Base-by-base conservation (phyloP, 2,113 vertebrate species). In the Pseudorhombus dupliciocellatus region DNA sequence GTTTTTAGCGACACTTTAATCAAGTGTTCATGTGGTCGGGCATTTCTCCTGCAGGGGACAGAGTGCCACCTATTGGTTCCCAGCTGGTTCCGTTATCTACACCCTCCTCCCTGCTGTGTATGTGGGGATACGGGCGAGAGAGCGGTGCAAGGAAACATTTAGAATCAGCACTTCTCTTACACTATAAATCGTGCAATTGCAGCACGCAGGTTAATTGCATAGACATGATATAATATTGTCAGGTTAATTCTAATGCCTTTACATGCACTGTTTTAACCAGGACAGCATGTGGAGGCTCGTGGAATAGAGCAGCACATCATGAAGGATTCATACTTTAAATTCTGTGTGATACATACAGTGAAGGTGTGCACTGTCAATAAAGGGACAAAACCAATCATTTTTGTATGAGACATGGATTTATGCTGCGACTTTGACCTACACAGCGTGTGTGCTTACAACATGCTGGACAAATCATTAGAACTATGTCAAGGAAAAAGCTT, bases 391-490 rank as follows among this genome's bases (percentile, higher is more conserved):
- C 67, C 56, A 69, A 70, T 82, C 3, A 18, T 69, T 80, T 73
- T 78, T 77, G 53, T 58, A 71, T 77, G 68, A 75, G 72, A 79
- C 70, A 58, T 40, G 21, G 51, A 79, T 80, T 76, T 80, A 44
- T 73, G 61, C 67, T 69, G 65, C 46, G 68, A 64, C 77, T 74
- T 78, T 81, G 76, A 85, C 73, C 77, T 16, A 16, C 22, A 34
- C 66, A 53, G 62, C 68, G 65, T 73, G 26, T 74, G 75, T 70
- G 55, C 72, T 64, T 60, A 46, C 70, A 88, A 75, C 61, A 65
- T 24, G 73, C 70, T 57, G 72, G 80, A 86, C 84, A 80, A 90
- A 80, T 89, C 84, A 89, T 89, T 89, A 92, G 77, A 89, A 87
- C 68, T 51, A 44, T 70, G 84, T 80, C 44, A 24, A 75, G 84